Evolutionary conservation across 2,113 vertebrate species (phyloP).

Genomic region (Piaya cayana): DNA sequence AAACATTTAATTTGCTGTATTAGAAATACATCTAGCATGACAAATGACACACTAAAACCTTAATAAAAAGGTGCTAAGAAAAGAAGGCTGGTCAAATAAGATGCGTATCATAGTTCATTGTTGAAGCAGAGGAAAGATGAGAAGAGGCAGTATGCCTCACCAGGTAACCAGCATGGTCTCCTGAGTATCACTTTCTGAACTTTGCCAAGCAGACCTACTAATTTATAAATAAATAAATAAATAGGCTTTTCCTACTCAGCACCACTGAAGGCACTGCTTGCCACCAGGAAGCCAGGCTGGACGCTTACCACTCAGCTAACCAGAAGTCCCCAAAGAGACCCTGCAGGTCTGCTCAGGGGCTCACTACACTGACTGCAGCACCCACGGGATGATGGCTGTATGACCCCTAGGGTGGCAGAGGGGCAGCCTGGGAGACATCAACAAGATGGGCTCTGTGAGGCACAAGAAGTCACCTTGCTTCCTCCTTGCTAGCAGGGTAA

Average conservation of each 20-base stretch:
- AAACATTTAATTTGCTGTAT: not conserved
- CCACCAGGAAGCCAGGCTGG: not conserved
- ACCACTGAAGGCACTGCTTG: not conserved
- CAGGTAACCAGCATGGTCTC: fast-evolving
- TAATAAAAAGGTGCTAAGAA: not conserved
- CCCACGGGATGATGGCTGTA: fast-evolving
- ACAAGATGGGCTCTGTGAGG: not conserved
- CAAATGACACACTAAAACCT: not conserved
- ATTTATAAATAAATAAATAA: not conserved
- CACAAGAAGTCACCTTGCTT: fast-evolving
- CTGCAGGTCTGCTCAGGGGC: fast-evolving
- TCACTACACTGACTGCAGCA: not conserved
- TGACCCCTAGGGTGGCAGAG: not conserved
- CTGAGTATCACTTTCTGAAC: not conserved
- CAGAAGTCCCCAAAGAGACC: not conserved
- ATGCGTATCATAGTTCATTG: not conserved
- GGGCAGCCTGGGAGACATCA: fast-evolving
- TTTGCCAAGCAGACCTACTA: not conserved
- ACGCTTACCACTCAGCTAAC: not conserved
- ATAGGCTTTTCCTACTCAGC: not conserved
- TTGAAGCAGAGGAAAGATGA: not conserved
- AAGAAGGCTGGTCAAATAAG: not conserved
- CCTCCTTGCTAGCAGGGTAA: not conserved
- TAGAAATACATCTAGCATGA: not conserved
- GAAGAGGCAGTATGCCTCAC: not conserved